Percentiles rank a stretch among this genome's conserved stretches.
These are phyloP conservation scores for Rhingia rostrata DNA, from an alignment of 2,888 invertebrate species.

Conservation along the genomic window DNA sequence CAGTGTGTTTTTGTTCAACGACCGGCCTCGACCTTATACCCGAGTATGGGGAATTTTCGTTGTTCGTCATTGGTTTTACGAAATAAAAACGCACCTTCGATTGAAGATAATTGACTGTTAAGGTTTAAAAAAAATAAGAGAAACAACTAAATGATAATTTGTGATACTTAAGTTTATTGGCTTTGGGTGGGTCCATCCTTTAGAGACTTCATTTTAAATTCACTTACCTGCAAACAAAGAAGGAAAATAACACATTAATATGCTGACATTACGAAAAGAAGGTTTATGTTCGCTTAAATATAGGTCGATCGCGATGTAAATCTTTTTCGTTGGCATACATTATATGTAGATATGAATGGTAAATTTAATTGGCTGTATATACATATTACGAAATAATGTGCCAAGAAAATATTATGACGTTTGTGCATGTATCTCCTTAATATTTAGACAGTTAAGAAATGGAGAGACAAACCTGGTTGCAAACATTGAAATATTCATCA, in stretches of 20 bases:
- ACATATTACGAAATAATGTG: too few relatives aligned
- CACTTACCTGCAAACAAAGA: constrained; percentile 52
- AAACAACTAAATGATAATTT: constrained; percentile 13
- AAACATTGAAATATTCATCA: too few relatives aligned
- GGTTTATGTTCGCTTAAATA: constrained; percentile 13
- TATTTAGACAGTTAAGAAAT: too few relatives aligned
- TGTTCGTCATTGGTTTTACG: constrained; percentile 4
- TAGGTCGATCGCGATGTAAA: constrained; percentile 13
- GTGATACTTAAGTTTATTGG: constrained; percentile 35
- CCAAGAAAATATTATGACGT: too few relatives aligned
- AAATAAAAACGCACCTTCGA: constrained; percentile 33
- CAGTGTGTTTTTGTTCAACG: constrained; percentile 52
- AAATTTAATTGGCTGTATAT: too few relatives aligned
- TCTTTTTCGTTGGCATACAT: not conserved
- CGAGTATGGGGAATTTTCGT: constrained; percentile 14
- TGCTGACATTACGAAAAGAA: constrained; percentile 10
- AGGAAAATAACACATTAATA: constrained; percentile 10
- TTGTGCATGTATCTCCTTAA: too few relatives aligned
- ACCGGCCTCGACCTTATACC: constrained; percentile 68
- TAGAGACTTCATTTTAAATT: constrained; percentile 10
- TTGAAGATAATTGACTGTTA: constrained; percentile 47
- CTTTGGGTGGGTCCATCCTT: constrained; percentile 17
- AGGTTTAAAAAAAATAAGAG: not conserved
- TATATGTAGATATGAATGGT: too few relatives aligned
- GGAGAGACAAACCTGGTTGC: too few relatives aligned